Percentiles rank a stretch among this genome's conserved stretches.
Evolutionary conservation across 2,888 invertebrate genomes (phyloP).

Genomic region (Ommatoiulus sabulosus): DNA sequence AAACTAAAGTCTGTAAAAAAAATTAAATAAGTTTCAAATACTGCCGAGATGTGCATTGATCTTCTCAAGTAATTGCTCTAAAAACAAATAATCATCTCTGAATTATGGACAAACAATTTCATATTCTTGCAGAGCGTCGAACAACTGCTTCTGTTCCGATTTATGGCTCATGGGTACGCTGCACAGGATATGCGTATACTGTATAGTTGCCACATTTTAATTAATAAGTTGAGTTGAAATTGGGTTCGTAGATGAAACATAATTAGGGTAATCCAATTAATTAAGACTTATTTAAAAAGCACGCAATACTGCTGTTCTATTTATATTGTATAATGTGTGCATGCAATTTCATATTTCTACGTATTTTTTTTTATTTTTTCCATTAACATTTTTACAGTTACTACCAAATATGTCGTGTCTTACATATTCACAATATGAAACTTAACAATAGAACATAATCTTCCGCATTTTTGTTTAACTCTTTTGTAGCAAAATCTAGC

Average conservation of each 20-base stretch:
- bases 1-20: too few species aligned
- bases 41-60: too few species aligned
- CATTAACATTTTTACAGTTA: not conserved
- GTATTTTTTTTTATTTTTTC: not conserved
- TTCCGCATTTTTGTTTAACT: not conserved
- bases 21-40: too few species aligned
- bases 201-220: too few species aligned
- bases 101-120: not conserved
- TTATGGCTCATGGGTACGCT: not conserved
- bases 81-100: not conserved
- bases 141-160: not conserved
- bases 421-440: not conserved
- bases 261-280: not conserved
- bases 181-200: too few species aligned
- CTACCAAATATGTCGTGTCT: not conserved
- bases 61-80: not conserved
- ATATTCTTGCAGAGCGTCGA: too few species aligned
- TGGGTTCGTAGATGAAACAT: not conserved
- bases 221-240: not conserved
- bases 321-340: too few species aligned
- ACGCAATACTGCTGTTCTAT: too few species aligned
- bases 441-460: not conserved
- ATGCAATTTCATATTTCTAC: not conserved
- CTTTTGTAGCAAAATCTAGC: not conserved
- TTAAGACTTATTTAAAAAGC: not conserved